Percentiles rank a stretch among this genome's conserved stretches.
Evolutionary conservation across 2,888 invertebrate species (phyloP).

Genomic region (Epinotia brunnichana): DNA sequence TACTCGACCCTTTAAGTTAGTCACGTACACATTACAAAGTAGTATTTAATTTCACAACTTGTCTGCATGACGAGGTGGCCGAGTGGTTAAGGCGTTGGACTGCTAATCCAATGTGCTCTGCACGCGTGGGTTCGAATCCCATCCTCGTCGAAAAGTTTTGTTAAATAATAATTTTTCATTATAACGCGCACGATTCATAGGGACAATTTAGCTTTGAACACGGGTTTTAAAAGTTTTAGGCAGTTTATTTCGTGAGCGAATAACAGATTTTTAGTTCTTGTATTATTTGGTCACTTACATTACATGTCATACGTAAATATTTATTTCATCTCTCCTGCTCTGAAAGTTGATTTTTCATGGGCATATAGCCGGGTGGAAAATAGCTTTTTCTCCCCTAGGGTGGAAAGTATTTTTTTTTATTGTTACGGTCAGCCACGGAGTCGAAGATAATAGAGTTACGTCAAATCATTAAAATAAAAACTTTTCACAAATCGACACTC

Average conservation of each 20-base stretch:
- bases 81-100: slow-evolving; percentile 94
- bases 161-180: slow-evolving; percentile 1
- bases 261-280: no score
- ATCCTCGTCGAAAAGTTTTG: slow-evolving; percentile 86
- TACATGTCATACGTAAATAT: no score
- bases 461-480: no score
- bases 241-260: neutral
- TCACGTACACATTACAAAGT: slow-evolving; percentile 13
- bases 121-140: slow-evolving; percentile 93
- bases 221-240: neutral
- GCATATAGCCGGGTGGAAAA: no score
- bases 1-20: neutral
- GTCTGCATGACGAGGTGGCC: slow-evolving; percentile 88
- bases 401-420: no score
- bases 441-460: no score
- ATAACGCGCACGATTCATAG: neutral
- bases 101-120: slow-evolving; percentile 94
- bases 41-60: slow-evolving; percentile 8
- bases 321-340: no score
- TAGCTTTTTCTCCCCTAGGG: no score
- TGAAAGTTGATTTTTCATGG: no score
- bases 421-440: no score
- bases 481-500: no score
- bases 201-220: neutral
- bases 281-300: no score